These are phyloP conservation scores for Bursaphelenchus mucronatus DNA, from an alignment of 1,140 invertebrate genomes.

Conservation along the genomic window DNA sequence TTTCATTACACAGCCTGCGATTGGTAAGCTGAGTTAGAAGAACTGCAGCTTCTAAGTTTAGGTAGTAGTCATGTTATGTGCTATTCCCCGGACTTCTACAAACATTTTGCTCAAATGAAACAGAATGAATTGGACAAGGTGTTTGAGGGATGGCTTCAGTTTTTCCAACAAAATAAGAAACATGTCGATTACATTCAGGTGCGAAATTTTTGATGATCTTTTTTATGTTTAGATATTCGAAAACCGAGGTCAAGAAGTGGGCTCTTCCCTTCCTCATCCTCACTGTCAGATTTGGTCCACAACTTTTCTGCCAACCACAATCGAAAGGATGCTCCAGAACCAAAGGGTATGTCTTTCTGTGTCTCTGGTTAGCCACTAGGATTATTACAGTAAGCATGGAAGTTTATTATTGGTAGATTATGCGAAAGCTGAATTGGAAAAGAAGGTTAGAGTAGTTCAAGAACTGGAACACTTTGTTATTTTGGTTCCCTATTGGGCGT, in stretches of 20 bases:
- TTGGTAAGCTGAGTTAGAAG: constrained; percentile 3
- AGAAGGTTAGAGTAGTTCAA: constrained; percentile 3
- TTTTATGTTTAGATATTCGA: constrained; percentile 18
- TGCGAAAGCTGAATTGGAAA: constrained; percentile 5
- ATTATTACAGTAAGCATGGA: constrained; percentile 13
- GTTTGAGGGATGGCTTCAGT: constrained; percentile 12
- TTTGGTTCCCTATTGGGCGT: constrained; percentile 20
- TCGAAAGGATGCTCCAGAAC: constrained; percentile 13
- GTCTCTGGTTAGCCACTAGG: not conserved
- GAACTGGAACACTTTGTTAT: constrained; percentile 18
- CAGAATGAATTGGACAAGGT: not conserved
- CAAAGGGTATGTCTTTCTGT: constrained; percentile 6
- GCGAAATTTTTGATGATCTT: not conserved
- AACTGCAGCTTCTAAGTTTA: constrained; percentile 1
- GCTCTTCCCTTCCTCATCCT: constrained; percentile 18
- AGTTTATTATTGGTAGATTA: constrained; percentile 12
- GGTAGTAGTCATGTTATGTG: constrained; percentile 8
- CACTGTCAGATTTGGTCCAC: constrained; percentile 21
- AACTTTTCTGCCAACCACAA: constrained; percentile 13
- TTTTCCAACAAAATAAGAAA: constrained; percentile 9
- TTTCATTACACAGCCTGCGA: not conserved
- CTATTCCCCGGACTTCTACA: constrained; percentile 18
- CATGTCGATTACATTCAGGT: constrained; percentile 18
- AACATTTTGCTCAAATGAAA: constrained; percentile 20
- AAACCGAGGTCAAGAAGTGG: constrained; percentile 16